Conservation (phyloP, 2,113 vertebrate species). For the Solea solea region DNA sequence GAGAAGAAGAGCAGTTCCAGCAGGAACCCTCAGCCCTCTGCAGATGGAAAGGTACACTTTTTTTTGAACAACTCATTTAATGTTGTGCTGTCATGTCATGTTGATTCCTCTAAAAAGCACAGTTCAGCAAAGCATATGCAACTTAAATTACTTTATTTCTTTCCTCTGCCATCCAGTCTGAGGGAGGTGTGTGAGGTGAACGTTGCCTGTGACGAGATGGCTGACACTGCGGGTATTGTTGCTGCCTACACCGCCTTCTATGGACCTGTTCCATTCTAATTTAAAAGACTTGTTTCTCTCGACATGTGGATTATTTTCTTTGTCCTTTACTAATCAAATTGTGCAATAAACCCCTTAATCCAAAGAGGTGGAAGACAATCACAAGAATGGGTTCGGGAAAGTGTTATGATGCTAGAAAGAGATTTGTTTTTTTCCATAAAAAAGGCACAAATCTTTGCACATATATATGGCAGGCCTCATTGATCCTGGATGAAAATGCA, state of each 20-base stretch:
- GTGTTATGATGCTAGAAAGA: conserved; percentile 31
- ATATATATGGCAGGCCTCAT: conserved; percentile 31
- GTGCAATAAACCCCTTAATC: conserved; percentile 32
- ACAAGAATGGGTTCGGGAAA: conserved; percentile 1
- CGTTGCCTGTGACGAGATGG: conserved; percentile 84
- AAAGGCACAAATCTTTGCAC: conserved; percentile 42
- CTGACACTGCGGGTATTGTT: conserved; percentile 81
- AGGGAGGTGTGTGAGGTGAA: conserved; percentile 86
- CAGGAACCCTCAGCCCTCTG: conserved; percentile 58
- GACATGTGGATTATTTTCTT: conserved; percentile 5
- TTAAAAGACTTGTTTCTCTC: conserved; percentile 12
- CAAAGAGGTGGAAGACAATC: conserved; percentile 23
- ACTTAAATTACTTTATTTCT: neutral
- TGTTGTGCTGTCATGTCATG: too few relatives aligned
- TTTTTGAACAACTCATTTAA: too few relatives aligned
- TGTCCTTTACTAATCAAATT: conserved; percentile 15
- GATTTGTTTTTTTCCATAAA: conserved; percentile 6
- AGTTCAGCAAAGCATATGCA: too few relatives aligned
- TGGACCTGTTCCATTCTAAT: conserved; percentile 81
- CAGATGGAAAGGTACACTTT: conserved; percentile 78
- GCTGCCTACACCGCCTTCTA: conserved; percentile 84
- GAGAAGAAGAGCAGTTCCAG: conserved; percentile 65
- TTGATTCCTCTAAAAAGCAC: too few relatives aligned
- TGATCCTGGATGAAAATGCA: conserved; percentile 21
- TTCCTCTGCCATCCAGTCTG: conserved; percentile 69